phyloP scores from a whole-genome alignment of 1,140 invertebrate species.

The Drosophila melanica region DNA sequence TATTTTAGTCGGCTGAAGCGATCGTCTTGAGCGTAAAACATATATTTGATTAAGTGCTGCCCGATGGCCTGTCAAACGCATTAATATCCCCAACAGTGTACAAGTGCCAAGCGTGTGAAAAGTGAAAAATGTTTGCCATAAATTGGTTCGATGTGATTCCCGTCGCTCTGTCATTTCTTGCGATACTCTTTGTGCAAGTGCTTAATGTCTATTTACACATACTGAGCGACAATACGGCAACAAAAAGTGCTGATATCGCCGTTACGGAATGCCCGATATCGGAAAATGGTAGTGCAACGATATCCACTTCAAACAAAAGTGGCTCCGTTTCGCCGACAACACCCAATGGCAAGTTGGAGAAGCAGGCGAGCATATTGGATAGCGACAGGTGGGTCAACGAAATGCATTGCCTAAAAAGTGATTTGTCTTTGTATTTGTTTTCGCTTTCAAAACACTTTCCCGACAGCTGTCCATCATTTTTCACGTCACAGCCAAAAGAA shows the following conservation, averaged over 20 bases:
- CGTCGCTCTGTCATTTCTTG: constrained; percentile 57
- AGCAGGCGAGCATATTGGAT: constrained; percentile 71
- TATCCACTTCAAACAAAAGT: constrained; percentile 11
- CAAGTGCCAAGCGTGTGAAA: constrained; percentile 16
- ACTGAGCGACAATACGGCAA: constrained; percentile 41
- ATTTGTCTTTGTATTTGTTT: neutral
- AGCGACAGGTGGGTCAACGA: constrained; percentile 63
- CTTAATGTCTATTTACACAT: constrained; percentile 68
- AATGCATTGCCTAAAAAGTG: neutral
- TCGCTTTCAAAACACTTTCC: constrained; percentile 14
- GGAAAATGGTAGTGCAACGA: constrained; percentile 19
- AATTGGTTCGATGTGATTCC: constrained; percentile 75
- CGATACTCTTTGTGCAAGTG: constrained; percentile 67
- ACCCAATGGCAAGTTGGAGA: constrained; percentile 70
- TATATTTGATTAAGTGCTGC: neutral
- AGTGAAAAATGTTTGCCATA: constrained; percentile 54
- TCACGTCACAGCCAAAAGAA: constrained; percentile 13
- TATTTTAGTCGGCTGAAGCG: constrained; percentile 3
- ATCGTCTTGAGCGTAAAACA: constrained; percentile 7
- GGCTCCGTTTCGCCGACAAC: constrained; percentile 20
- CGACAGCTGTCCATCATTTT: constrained; percentile 44
- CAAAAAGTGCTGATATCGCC: constrained; percentile 40
- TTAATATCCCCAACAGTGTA: constrained; percentile 16
- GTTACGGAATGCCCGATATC: constrained; percentile 16
- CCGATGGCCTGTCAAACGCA: constrained; percentile 22